These are phyloP conservation scores for Ranitomeya imitator DNA, from an alignment of 2,113 vertebrate species.

Conservation along the genomic window DNA sequence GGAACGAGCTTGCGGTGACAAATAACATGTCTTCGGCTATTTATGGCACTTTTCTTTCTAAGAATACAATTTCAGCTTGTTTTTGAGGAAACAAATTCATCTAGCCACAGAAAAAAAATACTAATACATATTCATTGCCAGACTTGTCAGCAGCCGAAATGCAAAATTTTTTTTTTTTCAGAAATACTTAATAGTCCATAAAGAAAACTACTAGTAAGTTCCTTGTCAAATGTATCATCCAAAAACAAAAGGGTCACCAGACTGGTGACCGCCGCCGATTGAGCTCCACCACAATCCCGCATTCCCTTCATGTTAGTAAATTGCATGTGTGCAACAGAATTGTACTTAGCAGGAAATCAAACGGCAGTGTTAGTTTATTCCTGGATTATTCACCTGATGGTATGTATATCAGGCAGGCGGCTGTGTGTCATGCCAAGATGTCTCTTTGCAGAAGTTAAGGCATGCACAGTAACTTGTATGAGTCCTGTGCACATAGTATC, in stretches of 20 bases:
- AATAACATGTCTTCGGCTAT: slow-evolving; percentile 1
- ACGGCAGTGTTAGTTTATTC: slow-evolving; percentile 34
- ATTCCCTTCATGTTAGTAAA: slow-evolving; percentile 4
- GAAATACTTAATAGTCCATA: not conserved
- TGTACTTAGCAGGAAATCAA: slow-evolving; percentile 20
- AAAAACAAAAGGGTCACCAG: not conserved
- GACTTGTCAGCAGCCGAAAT: no score
- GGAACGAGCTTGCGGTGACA: not conserved
- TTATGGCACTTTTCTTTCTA: slow-evolving; percentile 14
- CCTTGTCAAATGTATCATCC: not conserved
- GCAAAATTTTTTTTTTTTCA: not conserved
- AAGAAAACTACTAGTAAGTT: not conserved
- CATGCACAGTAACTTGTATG: slow-evolving; percentile 33
- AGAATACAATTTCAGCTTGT: slow-evolving; percentile 1
- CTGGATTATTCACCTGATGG: slow-evolving; percentile 51
- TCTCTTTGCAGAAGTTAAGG: slow-evolving; percentile 41
- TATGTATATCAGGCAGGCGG: slow-evolving; percentile 44
- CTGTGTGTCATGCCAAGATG: slow-evolving; percentile 32
- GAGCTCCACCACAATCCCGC: not conserved
- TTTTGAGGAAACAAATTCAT: not conserved
- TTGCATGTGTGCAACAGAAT: not conserved
- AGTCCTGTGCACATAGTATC: slow-evolving; percentile 1
- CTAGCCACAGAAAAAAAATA: not conserved
- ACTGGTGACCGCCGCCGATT: not conserved
- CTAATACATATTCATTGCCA: not conserved